These are phyloP conservation scores for Pyrrhia umbra DNA, from an alignment of 2,888 invertebrate genomes.

Conservation along the genomic window DNA sequence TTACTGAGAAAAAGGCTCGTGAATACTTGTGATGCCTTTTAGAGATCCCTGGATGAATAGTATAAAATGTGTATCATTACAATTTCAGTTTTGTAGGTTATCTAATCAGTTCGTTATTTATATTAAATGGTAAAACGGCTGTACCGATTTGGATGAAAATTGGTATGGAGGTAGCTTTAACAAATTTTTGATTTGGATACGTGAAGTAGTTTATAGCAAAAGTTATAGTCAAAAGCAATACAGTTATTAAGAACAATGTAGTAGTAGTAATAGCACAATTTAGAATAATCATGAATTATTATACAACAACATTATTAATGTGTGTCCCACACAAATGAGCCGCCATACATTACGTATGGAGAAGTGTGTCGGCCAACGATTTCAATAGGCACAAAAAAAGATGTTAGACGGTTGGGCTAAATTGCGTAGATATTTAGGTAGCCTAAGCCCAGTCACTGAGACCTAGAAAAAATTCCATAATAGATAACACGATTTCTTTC, in stretches of 20 bases:
- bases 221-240: no score
- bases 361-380: neutral
- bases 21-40: slow-evolving; percentile 74
- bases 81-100: neutral
- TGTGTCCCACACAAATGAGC: neutral
- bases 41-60: slow-evolving; percentile 29
- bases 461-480: neutral
- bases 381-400: neutral
- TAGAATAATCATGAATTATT: neutral
- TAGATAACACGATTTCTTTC: neutral
- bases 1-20: slow-evolving; percentile 82
- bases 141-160: no score
- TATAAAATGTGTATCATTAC: neutral
- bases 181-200: no score
- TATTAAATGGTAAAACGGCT: no score
- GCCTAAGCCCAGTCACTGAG: neutral
- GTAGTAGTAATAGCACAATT: neutral
- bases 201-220: no score
- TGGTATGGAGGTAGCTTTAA: no score
- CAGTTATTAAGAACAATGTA: no score
- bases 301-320: neutral
- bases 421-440: neutral
- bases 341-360: neutral
- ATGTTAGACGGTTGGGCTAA: neutral
- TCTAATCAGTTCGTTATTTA: neutral